Base-by-base conservation (phyloP, 2,113 vertebrate species). In the Solea senegalensis region DNA sequence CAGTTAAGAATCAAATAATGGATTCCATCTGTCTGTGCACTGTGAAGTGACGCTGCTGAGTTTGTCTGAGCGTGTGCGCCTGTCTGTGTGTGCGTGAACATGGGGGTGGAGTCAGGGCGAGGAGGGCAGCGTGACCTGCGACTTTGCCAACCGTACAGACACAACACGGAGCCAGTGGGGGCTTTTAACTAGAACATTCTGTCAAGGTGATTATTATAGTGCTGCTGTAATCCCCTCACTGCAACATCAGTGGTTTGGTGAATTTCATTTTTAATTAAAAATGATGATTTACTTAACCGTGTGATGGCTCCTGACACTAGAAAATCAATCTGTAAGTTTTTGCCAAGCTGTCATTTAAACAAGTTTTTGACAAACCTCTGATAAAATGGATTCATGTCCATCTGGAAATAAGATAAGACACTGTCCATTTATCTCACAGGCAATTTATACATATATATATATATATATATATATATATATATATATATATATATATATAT, bases 1-100 rank as follows among this genome's bases (percentile, higher is more conserved):
- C 50, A 88, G 89, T 91, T 89, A 87, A 92, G 85, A 80, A 91
- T 91, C 76, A 76, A 89, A 86, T 88, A 89, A 90, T 90, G 76
- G 80, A 84, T 90, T 86, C 88, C 88, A 90, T 91, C 77, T 91
- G 89, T 70, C 50, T 67, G 56, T 44, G 39, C 5, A 50, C 64
- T 71, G 70, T 74, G 67, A 54, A 66, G 54, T 51, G 60, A 53
- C 40, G 63, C 72, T 75, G 62, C 49, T 52, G 41, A 48, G 63
- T 71, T 72, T 16, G 53, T 70, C 62, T 78, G 52, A 61, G 75
- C 60, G 67, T 46, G 49, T 51, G 27, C 53, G 72, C 15, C 39
- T 65, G 40, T 62, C 50, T 73, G 78, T 43, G 53, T 41, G 43
- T 45, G 71, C 71, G 50, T 65, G 69, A 69, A 59, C 70, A 65